Base-by-base conservation (phyloP, 2,113 vertebrate species). In the Calonectris borealis region DNA sequence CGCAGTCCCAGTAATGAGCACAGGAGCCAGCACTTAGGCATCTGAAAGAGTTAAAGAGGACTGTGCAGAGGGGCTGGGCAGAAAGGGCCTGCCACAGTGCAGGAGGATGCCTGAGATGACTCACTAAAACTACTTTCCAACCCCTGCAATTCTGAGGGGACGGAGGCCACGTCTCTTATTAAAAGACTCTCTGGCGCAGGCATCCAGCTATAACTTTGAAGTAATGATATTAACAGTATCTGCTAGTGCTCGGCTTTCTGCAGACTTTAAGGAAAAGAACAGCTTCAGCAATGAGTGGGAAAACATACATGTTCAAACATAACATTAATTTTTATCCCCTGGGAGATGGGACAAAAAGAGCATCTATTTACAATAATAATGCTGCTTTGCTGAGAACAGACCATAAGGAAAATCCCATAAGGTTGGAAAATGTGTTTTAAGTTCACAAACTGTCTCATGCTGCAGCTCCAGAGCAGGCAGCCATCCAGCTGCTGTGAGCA, bases 351-450 rank as follows among this genome's bases (percentile, higher is more conserved):
- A 96, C 94, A 94, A 96, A 95, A 92, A 94, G 93, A 95, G 84
- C 69, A 96, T 93, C 96, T 96, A 92, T 94, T 96, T 96, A 96
- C 90, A 93, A 94, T 91, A 94, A 68, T 93, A 90, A 83, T n/a
- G 87, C 60, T 93, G 78, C 78, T 96, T 83, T 92, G 82, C 94
- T 97, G 94, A 96, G 91, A 95, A 95, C 77, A 71, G 88, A 48
- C 62, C 86, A 72, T 81, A 73, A 94, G 73, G 54, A 80, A 96
- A 96, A 91, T 96, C 95, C 86, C 96, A 91, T 88, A 72, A 93
- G 66, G 44, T 19, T 86, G 58, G 78, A 94, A 95, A 94, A 88
- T 82, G 83, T 96, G 83, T 91, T 95, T 95, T 70, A 79, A 92
- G 70, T 95, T 95, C 83, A 90, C 38, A 87, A 87, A 93, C n/a